Conservation (phyloP, 1,140 invertebrate genomes). For the Rhagoletis pomonella region DNA sequence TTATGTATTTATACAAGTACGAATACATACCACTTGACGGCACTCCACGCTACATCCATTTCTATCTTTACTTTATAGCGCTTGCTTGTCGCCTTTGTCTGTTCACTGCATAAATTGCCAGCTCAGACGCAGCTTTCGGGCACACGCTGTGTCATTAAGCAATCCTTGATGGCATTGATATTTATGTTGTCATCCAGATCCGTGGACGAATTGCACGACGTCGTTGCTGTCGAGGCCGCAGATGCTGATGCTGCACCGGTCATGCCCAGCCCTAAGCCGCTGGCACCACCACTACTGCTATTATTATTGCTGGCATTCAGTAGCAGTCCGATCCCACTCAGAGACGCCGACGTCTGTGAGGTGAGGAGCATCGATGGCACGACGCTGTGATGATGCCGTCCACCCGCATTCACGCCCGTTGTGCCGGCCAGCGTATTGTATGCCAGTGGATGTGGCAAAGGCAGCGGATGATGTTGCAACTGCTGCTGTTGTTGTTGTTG, state of each 20-base stretch:
- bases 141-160: conserved; percentile 72
- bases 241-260: conserved; percentile 40
- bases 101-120: conserved; percentile 49
- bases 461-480: conserved; percentile 37
- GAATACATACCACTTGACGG: conserved; percentile 17
- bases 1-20: background rate
- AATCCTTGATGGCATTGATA: conserved; percentile 73
- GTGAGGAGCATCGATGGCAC: conserved; percentile 56
- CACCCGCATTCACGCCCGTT: conserved; percentile 5
- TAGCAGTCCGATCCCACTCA: conserved; percentile 60
- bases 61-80: background rate
- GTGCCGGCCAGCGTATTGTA: conserved; percentile 55
- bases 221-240: conserved; percentile 66
- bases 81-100: too few relatives aligned
- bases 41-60: background rate
- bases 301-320: conserved; percentile 45
- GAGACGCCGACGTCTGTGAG: conserved; percentile 60
- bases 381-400: conserved; percentile 53
- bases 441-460: conserved; percentile 57
- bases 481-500: conserved; percentile 32
- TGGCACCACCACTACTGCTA: conserved; percentile 59
- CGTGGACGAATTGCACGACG: conserved; percentile 71
- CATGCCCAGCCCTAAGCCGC: conserved; percentile 23
- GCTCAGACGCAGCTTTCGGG: conserved; percentile 71
- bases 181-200: conserved; percentile 73